Conservation (phyloP, 2,888 invertebrate genomes). For the Uloborus plumipes region DNA sequence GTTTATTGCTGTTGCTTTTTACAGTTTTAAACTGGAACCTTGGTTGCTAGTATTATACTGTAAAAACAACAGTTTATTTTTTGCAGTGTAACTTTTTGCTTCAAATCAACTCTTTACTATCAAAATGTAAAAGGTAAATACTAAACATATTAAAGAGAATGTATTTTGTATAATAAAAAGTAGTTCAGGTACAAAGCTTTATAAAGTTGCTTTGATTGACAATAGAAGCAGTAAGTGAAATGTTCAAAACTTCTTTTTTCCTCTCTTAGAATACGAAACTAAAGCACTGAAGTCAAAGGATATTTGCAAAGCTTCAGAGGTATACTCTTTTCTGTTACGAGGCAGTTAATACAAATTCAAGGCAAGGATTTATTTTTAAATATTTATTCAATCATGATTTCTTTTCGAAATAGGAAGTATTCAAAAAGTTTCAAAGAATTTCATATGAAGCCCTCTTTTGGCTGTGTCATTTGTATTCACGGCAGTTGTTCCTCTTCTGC, state of each 20-base stretch:
- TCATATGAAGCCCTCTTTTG: not conserved
- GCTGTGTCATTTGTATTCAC: conserved; percentile 24
- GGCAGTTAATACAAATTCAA: conserved; percentile 6
- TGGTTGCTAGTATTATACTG: too few relatives aligned
- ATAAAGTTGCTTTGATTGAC: conserved; percentile 31
- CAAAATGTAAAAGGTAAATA: too few relatives aligned
- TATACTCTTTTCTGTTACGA: conserved; percentile 5
- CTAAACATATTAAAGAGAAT: too few relatives aligned
- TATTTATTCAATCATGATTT: conserved; percentile 37
- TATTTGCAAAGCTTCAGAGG: conserved; percentile 4
- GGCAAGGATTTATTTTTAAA: conserved; percentile 20
- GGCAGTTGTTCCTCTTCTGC: not conserved
- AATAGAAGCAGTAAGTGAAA: conserved; percentile 34
- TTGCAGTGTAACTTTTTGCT: too few relatives aligned
- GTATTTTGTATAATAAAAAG: too few relatives aligned
- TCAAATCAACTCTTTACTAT: too few relatives aligned
- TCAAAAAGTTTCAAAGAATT: conserved; percentile 6
- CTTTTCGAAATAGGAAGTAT: conserved; percentile 1
- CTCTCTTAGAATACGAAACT: conserved; percentile 14
- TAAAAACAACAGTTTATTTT: too few relatives aligned
- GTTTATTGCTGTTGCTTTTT: too few relatives aligned
- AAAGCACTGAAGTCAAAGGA: conserved; percentile 26
- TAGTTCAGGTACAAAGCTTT: conserved; percentile 1
- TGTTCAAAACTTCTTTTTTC: conserved; percentile 16
- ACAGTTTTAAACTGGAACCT: too few relatives aligned